A percentile compares a stretch with the other conserved stretches of the same genome.
phyloP scores from a whole-genome alignment of 2,888 invertebrate genomes.

The Orthosia cruda region DNA sequence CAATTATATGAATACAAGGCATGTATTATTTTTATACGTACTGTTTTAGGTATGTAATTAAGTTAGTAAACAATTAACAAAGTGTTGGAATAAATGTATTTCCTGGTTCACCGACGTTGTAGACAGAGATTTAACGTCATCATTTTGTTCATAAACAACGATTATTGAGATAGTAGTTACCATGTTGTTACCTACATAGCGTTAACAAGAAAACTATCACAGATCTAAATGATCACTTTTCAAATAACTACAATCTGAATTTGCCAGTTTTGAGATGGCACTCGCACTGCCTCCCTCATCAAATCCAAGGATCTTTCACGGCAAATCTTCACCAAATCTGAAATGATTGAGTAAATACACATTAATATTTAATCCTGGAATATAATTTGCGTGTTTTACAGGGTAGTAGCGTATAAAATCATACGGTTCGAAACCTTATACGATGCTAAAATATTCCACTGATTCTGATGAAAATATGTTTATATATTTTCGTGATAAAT shows the following conservation, averaged over 20 bases:
- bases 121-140: not conserved
- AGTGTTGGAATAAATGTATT: not conserved
- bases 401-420: conserved; percentile 60
- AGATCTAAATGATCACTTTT: not conserved
- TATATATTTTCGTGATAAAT: conserved; percentile 64
- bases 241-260: not conserved
- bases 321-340: conserved; percentile 34
- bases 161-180: not conserved
- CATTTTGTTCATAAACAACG: not conserved
- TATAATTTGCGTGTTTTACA: conserved; percentile 50
- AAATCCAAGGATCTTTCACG: conserved; percentile 24
- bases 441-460: conserved; percentile 64
- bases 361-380: conserved; percentile 54
- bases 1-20: not conserved
- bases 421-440: conserved; percentile 51
- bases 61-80: not conserved
- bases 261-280: conserved; percentile 12
- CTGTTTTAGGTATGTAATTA: not conserved
- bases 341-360: conserved; percentile 53
- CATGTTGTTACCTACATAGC: not conserved
- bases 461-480: conserved; percentile 65
- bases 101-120: not conserved
- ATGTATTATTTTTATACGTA: too few species aligned
- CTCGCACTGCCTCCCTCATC: not conserved
- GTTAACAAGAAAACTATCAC: not conserved